A percentile compares a stretch with the other conserved stretches of the same genome.
Evolutionary conservation across 2,888 invertebrate genomes (phyloP).

Genomic region (Chrysomela aeneicollis): DNA sequence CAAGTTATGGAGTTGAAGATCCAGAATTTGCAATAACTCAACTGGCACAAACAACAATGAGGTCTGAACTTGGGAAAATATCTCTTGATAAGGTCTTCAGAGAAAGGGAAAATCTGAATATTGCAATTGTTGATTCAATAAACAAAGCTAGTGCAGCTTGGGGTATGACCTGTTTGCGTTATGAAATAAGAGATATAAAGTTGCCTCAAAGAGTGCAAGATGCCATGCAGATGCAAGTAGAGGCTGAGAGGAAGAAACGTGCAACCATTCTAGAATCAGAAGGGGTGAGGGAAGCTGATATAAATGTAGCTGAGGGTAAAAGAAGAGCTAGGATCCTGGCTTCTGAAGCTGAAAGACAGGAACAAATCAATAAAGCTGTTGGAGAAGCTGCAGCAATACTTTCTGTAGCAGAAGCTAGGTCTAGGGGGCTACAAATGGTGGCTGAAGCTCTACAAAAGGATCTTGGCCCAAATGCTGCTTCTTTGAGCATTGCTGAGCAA

Average conservation of each 20-base stretch:
- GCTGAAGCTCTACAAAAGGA: constrained; percentile 69
- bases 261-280: constrained; percentile 98
- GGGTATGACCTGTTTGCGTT: constrained; percentile 96
- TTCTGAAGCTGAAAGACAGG: constrained; percentile 93
- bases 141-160: constrained; percentile 98
- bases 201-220: constrained; percentile 92
- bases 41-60: constrained; percentile 99
- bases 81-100: constrained; percentile 95
- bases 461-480: constrained; percentile 88
- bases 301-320: constrained; percentile 98
- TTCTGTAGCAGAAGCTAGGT: constrained; percentile 90
- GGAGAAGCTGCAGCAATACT: constrained; percentile 93
- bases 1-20: constrained; percentile 98
- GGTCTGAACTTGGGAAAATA: constrained; percentile 98
- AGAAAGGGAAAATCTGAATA: constrained; percentile 95
- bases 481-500: constrained; percentile 91
- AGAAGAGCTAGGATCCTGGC: constrained; percentile 89
- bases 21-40: constrained; percentile 99
- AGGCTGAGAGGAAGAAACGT: constrained; percentile 92
- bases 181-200: constrained; percentile 92
- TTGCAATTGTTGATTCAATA: constrained; percentile 92
- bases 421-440: constrained; percentile 81
- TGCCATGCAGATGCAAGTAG: constrained; percentile 99
- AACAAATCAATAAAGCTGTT: constrained; percentile 91
- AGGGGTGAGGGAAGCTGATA: constrained; percentile 88